These are phyloP conservation scores for Acipenser oxyrinchus DNA, from an alignment of 2,797 vertebrate genomes.

Conservation along the genomic window DNA sequence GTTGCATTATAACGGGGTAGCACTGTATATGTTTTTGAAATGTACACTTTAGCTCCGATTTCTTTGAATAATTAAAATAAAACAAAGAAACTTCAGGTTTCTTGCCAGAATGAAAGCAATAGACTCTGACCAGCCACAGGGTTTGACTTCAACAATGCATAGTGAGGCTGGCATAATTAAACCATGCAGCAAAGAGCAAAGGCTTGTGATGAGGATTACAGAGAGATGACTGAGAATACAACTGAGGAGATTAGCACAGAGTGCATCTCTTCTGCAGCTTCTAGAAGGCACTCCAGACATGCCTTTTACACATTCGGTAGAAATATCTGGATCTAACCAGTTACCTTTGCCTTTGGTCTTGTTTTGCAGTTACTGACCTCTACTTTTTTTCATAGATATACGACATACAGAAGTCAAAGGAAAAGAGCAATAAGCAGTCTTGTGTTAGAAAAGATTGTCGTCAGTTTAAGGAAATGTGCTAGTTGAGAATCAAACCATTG, in stretches of 20 bases:
- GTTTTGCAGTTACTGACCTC: conserved; percentile 37
- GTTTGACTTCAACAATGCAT: conserved; percentile 29
- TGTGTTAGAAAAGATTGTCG: neutral
- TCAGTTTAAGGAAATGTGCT: neutral
- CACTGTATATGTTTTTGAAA: neutral
- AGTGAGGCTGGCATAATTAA: conserved; percentile 34
- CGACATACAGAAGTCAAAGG: conserved; percentile 27
- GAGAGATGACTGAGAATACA: conserved; percentile 54
- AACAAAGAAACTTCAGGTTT: conserved; percentile 15
- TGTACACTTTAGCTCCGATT: neutral
- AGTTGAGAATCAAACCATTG: neutral
- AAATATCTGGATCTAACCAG: conserved; percentile 43
- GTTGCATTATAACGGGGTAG: too few relatives aligned
- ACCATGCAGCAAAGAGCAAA: conserved; percentile 44
- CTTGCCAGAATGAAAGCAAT: conserved; percentile 8
- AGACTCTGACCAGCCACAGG: conserved; percentile 37
- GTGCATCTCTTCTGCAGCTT: conserved; percentile 46
- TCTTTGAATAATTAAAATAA: conserved; percentile 7
- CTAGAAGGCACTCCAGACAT: conserved; percentile 43
- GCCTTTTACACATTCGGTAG: conserved; percentile 43
- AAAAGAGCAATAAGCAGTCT: conserved; percentile 4
- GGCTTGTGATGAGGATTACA: conserved; percentile 49
- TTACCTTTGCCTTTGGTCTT: conserved; percentile 47
- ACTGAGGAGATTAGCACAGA: conserved; percentile 49
- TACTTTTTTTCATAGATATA: conserved; percentile 33